These are phyloP conservation scores for Thermophis baileyi DNA, from an alignment of 2,113 vertebrate species.

Conservation along the genomic window DNA sequence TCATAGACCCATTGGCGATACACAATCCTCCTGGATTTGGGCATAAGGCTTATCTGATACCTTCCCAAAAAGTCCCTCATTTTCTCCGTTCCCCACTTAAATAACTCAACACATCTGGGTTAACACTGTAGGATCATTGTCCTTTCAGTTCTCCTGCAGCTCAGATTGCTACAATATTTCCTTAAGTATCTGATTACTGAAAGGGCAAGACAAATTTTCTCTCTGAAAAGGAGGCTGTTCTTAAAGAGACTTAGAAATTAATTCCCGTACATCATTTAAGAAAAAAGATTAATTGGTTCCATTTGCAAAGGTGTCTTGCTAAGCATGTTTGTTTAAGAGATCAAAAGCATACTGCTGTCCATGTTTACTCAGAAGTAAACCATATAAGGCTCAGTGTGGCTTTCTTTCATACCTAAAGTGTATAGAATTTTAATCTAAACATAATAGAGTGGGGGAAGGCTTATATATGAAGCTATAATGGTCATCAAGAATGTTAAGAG, in stretches of 20 bases:
- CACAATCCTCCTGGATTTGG: slow-evolving; percentile 92
- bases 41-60: slow-evolving; percentile 95
- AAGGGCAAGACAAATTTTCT: slow-evolving; percentile 73
- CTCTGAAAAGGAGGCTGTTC: slow-evolving; percentile 50
- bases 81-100: slow-evolving; percentile 80
- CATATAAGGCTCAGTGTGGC: neutral
- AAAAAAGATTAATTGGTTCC: slow-evolving; percentile 58
- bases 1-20: slow-evolving; percentile 94
- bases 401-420: neutral
- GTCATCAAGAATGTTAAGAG: slow-evolving; percentile 60
- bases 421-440: neutral
- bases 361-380: neutral
- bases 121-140: slow-evolving; percentile 97
- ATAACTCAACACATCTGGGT: slow-evolving; percentile 96
- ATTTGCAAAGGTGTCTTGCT: slow-evolving; percentile 56
- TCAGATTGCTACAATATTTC: slow-evolving; percentile 92
- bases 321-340: slow-evolving; percentile 45
- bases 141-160: slow-evolving; percentile 82
- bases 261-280: slow-evolving; percentile 59
- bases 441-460: neutral
- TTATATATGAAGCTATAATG: slow-evolving; percentile 52
- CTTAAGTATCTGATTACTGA: slow-evolving; percentile 85
- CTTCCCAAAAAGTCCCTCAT: slow-evolving; percentile 77
- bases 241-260: slow-evolving; percentile 71
- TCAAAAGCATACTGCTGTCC: slow-evolving; percentile 7